Evolutionary conservation across 2,888 invertebrate species (phyloP), one percentile per base, ranked within the genome.

Genomic region (Geophilus truncorum): DNA sequence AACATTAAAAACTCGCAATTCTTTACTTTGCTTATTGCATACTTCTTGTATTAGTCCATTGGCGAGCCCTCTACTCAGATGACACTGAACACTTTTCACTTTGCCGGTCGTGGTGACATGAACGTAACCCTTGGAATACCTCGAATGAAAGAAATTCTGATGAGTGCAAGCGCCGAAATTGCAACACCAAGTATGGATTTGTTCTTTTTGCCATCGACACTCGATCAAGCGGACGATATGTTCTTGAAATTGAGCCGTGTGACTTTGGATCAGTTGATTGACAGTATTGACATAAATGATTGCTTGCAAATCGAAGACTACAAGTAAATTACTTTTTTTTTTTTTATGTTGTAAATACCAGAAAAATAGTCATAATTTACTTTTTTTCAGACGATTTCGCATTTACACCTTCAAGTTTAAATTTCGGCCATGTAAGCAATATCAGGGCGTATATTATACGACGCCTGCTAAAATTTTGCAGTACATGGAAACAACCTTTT

Each of bases 41-140:
- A 28, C 30, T 78, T 81, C 40, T 75, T 82, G 57, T 84, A 85
- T 1, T 86, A 90, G 88, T 97, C 97, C 0, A 93, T 99, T 82
- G 99, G 99, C 81, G 99, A 99, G 88, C 99, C 99, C 0, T 98
- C 98, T 1, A 99, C 99, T 81, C 99, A 99, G 90, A 99, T 99
- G 99, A 99, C 99, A 85, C 89, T 99, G 86, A 99, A 99, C 88
- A 99, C 99, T 57, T 99, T 99, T 88, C 99, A 99, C 87, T 99
- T 99, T 87, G 99, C 99, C 85, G 99, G 99, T 86, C 92, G 98
- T 88, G 98, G 98, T 90, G 99, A 99, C 88, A 99, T 99, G 98
- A 99, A 99, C 89, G 98, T 99, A 0, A 99, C 99, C 0, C 90
- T 99, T n/a, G 99, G 99, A 90, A 98, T 99, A 84, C 99, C 99